Base-by-base conservation (phyloP, 2,113 vertebrate genomes). In the Chrysemys picta region DNA sequence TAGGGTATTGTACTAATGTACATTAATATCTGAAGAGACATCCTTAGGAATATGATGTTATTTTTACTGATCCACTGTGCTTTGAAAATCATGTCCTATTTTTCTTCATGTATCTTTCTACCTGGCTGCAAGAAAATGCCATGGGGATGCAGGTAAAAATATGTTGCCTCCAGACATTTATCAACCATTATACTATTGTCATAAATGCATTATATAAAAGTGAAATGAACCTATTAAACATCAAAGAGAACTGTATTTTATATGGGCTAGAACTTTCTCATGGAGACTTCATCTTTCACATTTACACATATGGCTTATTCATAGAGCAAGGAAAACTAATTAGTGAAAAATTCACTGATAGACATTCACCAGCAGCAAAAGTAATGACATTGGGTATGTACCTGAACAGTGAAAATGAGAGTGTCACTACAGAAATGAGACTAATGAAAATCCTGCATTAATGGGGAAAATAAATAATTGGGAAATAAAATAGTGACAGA, bases 21-120 rank as follows among this genome's bases (percentile, higher is more conserved):
- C 54, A 65, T 92, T 93, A 78, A 82, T 93, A 93, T 91, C 53
- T 94, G 81, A 96, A 96, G 86, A 95, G 86, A 87, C 56, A 94
- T 87, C 69, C 80, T 47, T 93, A 42, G 65, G 45, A 96, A 31
- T 85, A 88, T 82, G 90, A 91, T 25, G 47, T 91, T 95, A 96
- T 95, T 96, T 97, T 95, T 83, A 94, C 86, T 95, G 93, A 79
- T 76, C 85, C 62, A 84, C 27, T 12, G 52, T n/a, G 82, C 38
- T 78, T 91, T 57, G 75, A 95, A 95, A 97, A 93, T 53, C 50
- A 94, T 90, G 94, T 80, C 57, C 84, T 87, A 8, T 75, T 90
- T 89, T 89, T 57, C 54, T 69, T 82, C 69, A 84, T 79, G 35
- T 87, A 11, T 69, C 50, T 87, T 59, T 54, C 57, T 85, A 84